Base-by-base conservation (phyloP, 2,797 vertebrate species). In the Pipistrellus pipistrellus region DNA sequence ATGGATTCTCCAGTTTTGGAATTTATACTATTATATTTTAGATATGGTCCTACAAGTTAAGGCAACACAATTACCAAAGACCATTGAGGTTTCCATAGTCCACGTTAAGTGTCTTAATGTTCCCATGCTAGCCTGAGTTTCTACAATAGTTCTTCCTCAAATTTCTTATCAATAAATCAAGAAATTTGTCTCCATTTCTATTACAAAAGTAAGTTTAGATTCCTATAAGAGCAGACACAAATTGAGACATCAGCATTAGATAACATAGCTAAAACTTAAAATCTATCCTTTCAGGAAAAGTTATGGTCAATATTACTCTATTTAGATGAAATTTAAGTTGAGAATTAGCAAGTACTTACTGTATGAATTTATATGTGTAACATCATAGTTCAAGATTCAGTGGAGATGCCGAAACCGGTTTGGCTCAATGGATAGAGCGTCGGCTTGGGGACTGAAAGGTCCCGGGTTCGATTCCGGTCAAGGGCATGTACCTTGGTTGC, bases 1-100 rank as follows among this genome's bases (percentile, higher is more conserved):
- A 82, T 21, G n/a, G 1, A n/a, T 90, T 53, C n/a, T 30, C 46
- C 53, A 80, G 62, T 90, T 88, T 69, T 12, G 38, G 62, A 38
- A 57, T 66, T 88, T 90, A 96, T 84, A 64, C 35, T 88, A 57
- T 21, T 90, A 94, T 93, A 72, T 21, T 90, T 94, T 93, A 72
- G 30, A 46, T 68, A 68, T 30, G 73, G 6, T 88, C 32, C 32
- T 81, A 69, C 51, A 92, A 64, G 15, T 94, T 92, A 91, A 95
- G 64, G 38, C 30, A 94, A 38, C 21, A 55, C 93, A 92, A 35
- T 84, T 90, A 88, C 46, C 53, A 85, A 77, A 66, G 27, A 90
- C 38, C 59, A 35, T 83, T 90, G 46, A 55, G 80, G 3, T 87
- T 93, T 71, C 69, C 80, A 0, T 92, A 88, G 90, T 64, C 41